Evolutionary conservation across 1,140 invertebrate genomes (phyloP), one percentile per base, ranked within the genome.

Genomic region (Portunus trituberculatus): DNA sequence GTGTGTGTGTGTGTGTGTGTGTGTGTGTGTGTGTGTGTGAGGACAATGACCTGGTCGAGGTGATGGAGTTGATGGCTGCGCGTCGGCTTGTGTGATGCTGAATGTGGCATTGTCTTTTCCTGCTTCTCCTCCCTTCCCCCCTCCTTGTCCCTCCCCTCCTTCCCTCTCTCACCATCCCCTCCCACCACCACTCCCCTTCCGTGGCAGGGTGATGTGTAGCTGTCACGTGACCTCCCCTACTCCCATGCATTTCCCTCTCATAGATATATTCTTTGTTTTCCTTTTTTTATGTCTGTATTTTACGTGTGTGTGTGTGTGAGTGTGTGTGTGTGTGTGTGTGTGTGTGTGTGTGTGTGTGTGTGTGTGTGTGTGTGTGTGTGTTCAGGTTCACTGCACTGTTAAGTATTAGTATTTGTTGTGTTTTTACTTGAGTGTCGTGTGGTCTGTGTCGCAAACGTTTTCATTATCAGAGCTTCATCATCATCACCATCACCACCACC

Each of bases 1-100:
- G n/a, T 84, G 83, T 84, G 83, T 84, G 83, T 84, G 83, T 84
- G 83, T 84, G 83, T 84, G 83, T 84, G 83, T 84, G 83, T 84
- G 83, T 84, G 83, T 84, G 83, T 84, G 83, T 84, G 83, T 84
- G 31, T 32, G 31, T 84, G 31, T 29, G 83, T 28, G 20, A 39
- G 39, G 39, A 32, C 39, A 32, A 16, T 0, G 84, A 28, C n/a
- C 29, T 39, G 39, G n/a, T 0, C 20, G 67, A 76, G 67, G 67
- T 7, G n/a, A 76, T n/a, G 67, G 67, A 25, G n/a, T 20, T n/a
- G 67, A 76, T 25, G 67, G 67, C n/a, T 16, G 12, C 12, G 25
- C 12, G 67, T 76, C 25, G 20, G 67, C n/a, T 76, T 76, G 25
- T 76, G 25, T 76, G 20, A n/a, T 76, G 67, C n/a, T 76, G n/a